phyloP scores from a whole-genome alignment of 2,797 vertebrate genomes.

The Sebastes steindachneri region DNA sequence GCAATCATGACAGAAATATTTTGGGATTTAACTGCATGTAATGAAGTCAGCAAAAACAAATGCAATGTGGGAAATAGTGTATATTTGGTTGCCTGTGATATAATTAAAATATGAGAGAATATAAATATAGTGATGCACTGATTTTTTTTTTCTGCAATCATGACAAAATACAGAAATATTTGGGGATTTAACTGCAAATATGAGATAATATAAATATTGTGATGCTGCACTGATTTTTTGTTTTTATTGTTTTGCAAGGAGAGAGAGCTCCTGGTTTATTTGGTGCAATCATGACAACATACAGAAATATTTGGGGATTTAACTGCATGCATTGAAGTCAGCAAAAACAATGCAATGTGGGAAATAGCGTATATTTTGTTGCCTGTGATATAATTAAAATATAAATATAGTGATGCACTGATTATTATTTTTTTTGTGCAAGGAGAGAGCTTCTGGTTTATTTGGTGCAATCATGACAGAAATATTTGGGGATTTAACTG shows the following conservation, averaged over 20 bases:
- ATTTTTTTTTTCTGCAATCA: neutral
- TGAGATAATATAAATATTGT: neutral
- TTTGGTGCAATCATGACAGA: neutral
- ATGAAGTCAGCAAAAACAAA: slow-evolving; percentile 58
- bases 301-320: neutral
- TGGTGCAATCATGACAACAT: neutral
- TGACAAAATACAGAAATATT: neutral
- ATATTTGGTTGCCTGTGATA: too few species aligned
- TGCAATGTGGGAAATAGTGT: slow-evolving; percentile 62
- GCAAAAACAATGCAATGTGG: slow-evolving; percentile 60
- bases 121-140: too few species aligned
- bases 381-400: too few species aligned
- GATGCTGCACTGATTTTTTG: neutral
- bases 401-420: too few species aligned
- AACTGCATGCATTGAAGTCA: slow-evolving; percentile 38
- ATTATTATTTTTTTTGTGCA: too few species aligned
- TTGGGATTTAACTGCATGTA: neutral
- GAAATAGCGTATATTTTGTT: slow-evolving; percentile 48
- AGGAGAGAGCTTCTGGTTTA: neutral
- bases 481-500: neutral
- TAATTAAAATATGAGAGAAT: neutral
- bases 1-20: neutral
- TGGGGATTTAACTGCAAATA: neutral
- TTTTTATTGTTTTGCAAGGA: neutral
- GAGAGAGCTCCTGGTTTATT: neutral